Percentiles rank a stretch among this genome's conserved stretches.
Conservation (phyloP, 2,888 invertebrate species). For the Yponomeuta plumbellus region DNA sequence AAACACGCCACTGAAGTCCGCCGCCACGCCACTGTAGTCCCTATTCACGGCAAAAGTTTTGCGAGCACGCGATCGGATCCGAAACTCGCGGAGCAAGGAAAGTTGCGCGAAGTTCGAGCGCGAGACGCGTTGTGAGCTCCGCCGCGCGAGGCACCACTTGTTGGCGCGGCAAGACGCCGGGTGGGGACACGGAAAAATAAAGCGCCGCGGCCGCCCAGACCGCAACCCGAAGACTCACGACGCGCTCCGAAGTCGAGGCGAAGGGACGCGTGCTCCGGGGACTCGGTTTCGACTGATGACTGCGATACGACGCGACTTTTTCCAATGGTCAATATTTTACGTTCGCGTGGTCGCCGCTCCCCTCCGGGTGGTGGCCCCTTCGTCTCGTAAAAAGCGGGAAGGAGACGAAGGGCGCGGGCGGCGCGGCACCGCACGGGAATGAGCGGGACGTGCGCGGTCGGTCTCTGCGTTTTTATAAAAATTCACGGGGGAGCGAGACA, state of each 20-base stretch:
- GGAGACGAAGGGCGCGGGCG: slow-evolving; percentile 73
- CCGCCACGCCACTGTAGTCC: slow-evolving; percentile 53
- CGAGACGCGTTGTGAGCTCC: slow-evolving; percentile 57
- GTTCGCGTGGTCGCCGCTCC: slow-evolving; percentile 75
- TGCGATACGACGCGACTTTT: slow-evolving; percentile 77
- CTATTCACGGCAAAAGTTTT: slow-evolving; percentile 43
- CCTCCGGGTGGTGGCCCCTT: slow-evolving; percentile 69
- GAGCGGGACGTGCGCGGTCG: slow-evolving; percentile 72
- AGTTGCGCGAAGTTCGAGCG: slow-evolving; percentile 67
- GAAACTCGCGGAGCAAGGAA: slow-evolving; percentile 35
- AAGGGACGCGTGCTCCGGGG: slow-evolving; percentile 67
- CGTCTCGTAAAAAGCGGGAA: slow-evolving; percentile 78
- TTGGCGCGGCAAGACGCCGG: slow-evolving; percentile 69
- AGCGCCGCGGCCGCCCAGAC: slow-evolving; percentile 52
- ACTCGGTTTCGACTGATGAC: slow-evolving; percentile 77
- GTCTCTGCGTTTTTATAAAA: slow-evolving; percentile 77
- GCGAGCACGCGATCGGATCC: slow-evolving; percentile 46
- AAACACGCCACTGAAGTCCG: slow-evolving; percentile 64
- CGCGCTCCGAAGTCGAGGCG: slow-evolving; percentile 63
- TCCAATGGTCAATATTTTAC: slow-evolving; percentile 78
- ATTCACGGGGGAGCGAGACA: slow-evolving; percentile 64
- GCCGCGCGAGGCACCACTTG: slow-evolving; percentile 64
- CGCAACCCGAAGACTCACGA: slow-evolving; percentile 74
- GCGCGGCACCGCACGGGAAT: slow-evolving; percentile 61
- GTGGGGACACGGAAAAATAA: slow-evolving; percentile 67